Percentiles rank a stretch among this genome's conserved stretches.
These are phyloP conservation scores for Rhinolophus sinicus DNA, from an alignment of 2,113 vertebrate genomes.

Conservation along the genomic window DNA sequence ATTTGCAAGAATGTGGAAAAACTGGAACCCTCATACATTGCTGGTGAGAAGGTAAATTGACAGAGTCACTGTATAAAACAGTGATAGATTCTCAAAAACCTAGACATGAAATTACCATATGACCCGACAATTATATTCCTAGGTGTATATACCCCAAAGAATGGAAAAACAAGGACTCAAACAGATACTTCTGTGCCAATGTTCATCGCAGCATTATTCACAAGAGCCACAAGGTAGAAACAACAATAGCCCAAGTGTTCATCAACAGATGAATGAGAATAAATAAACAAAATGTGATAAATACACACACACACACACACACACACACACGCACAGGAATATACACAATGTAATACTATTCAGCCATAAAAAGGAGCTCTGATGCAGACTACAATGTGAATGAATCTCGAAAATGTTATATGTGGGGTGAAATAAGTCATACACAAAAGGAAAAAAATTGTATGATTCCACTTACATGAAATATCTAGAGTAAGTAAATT, in stretches of 20 bases:
- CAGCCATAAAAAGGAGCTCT: neutral
- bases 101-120: neutral
- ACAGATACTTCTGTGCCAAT: neutral
- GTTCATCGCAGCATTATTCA: neutral
- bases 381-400: neutral
- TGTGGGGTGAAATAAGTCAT: neutral
- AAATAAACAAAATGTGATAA: neutral
- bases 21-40: neutral
- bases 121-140: neutral
- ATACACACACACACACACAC: neutral
- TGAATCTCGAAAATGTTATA: neutral
- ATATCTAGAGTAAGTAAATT: neutral
- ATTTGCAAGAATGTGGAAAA: neutral
- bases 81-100: neutral
- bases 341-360: neutral
- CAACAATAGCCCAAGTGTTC: neutral
- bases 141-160: neutral
- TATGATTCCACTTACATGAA: neutral
- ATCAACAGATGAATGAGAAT: neutral
- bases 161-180: neutral
- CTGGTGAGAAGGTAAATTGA: neutral
- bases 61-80: neutral
- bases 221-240: neutral
- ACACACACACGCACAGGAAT: neutral
- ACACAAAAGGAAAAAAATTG: neutral